Evolutionary conservation across 2,797 vertebrate species (phyloP).

Genomic region (Staurois parvus): DNA sequence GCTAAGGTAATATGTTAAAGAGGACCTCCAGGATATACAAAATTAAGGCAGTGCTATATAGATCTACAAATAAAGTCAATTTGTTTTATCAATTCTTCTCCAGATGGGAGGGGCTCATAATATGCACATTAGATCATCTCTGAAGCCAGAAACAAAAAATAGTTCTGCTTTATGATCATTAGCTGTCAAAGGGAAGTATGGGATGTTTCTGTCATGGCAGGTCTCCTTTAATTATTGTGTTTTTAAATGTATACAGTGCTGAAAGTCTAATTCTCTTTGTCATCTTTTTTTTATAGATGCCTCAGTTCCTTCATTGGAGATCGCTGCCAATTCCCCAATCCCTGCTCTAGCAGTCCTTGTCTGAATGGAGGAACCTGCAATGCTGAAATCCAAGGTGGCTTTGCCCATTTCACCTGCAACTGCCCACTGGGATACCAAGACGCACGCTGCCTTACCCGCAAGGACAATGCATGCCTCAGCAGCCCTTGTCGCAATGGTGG

Average conservation of each 20-base stretch:
- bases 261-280: not conserved
- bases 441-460: constrained; percentile 89
- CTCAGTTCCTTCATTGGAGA: constrained; percentile 80
- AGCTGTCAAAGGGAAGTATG: too few species aligned
- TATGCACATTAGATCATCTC: too few species aligned
- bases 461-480: constrained; percentile 89
- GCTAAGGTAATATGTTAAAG: not conserved
- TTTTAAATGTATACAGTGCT: not conserved
- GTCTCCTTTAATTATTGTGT: too few species aligned
- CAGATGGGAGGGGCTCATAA: too few species aligned
- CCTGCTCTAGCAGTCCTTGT: constrained; percentile 90
- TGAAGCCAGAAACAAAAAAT: too few species aligned
- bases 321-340: constrained; percentile 87
- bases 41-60: too few species aligned
- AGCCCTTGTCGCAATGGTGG: constrained; percentile 93
- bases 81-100: too few species aligned
- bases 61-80: too few species aligned
- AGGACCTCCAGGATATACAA: too few species aligned
- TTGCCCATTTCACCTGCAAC: constrained; percentile 81
- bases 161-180: too few species aligned
- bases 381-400: constrained; percentile 74
- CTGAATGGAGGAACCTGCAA: constrained; percentile 88
- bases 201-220: not conserved
- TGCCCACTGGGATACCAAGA: constrained; percentile 91
- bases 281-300: constrained; percentile 76